A percentile compares a stretch with the other conserved stretches of the same genome.
phyloP scores from a whole-genome alignment of 1,140 invertebrate genomes.

The Conus betulinus region DNA sequence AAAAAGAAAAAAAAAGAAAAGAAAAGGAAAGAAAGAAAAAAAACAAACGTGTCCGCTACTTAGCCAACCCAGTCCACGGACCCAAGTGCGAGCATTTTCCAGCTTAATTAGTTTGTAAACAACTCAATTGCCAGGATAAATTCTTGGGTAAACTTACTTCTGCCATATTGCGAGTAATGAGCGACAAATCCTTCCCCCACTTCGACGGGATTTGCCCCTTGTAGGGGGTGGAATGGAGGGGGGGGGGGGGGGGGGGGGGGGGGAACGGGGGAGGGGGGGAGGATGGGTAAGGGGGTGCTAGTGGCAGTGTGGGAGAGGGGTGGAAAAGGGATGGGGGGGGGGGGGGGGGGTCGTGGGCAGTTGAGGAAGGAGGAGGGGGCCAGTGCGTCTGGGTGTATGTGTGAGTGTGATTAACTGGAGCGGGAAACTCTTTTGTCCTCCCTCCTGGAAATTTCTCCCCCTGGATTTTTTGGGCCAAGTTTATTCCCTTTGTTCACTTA shows the following conservation, averaged over 20 bases:
- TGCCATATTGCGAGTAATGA: slow-evolving; percentile 34
- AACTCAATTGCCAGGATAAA: slow-evolving; percentile 32
- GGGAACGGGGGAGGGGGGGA: background rate
- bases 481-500: too few species aligned
- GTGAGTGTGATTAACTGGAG: too few species aligned
- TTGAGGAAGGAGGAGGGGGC: background rate
- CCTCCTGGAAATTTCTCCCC: too few species aligned
- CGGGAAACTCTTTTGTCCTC: too few species aligned
- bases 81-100: slow-evolving; percentile 1
- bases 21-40: background rate
- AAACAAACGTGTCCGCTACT: background rate
- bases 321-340: too few species aligned
- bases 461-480: too few species aligned
- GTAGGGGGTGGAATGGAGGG: background rate
- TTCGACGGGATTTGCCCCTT: background rate
- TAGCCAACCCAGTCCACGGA: background rate
- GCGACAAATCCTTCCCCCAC: slow-evolving; percentile 20
- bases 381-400: too few species aligned
- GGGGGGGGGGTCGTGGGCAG: background rate
- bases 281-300: too few species aligned
- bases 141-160: slow-evolving; percentile 35
- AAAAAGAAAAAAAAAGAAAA: background rate
- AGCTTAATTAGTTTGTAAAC: slow-evolving; percentile 34
- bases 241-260: background rate
- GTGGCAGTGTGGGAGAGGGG: too few species aligned